Conservation (phyloP, 2,888 invertebrate species). For the Trissonchulus sp. region DNA sequence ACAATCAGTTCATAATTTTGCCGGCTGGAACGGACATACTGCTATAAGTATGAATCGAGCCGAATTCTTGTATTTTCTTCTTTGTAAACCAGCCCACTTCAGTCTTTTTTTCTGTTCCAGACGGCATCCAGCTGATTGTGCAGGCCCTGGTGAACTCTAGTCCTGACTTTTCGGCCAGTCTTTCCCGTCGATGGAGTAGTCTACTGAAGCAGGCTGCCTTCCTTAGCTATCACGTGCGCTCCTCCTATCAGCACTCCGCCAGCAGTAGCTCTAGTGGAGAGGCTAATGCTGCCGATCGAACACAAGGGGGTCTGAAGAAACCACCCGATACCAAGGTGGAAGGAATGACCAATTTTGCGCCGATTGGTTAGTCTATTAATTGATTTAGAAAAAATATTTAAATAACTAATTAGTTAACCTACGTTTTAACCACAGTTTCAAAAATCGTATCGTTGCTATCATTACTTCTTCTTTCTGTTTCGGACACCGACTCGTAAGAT, state of each 20-base stretch:
- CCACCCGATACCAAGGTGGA: slow-evolving; percentile 55
- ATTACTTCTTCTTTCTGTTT: no score
- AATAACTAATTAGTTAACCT: no score
- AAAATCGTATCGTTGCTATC: no score
- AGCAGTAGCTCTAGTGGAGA: neutral
- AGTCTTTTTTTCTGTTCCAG: slow-evolving; percentile 1
- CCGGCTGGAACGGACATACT: no score
- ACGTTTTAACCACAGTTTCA: no score
- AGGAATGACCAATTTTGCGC: slow-evolving; percentile 80
- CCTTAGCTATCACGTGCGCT: slow-evolving; percentile 3
- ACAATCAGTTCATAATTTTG: no score
- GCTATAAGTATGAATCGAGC: no score
- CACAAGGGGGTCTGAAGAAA: neutral
- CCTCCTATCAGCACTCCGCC: neutral
- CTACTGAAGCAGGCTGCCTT: slow-evolving; percentile 12
- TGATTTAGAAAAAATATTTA: no score
- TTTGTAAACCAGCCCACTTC: no score
- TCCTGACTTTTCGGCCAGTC: neutral
- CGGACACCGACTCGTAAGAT: no score
- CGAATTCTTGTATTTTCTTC: no score
- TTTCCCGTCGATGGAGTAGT: slow-evolving; percentile 2
- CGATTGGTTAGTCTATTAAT: slow-evolving; percentile 67
- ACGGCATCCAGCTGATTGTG: slow-evolving; percentile 3
- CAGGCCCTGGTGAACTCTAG: neutral
- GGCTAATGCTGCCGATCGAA: slow-evolving; percentile 11